Evolutionary conservation across 1,140 invertebrate genomes (phyloP), one percentile per base, ranked within the genome.

Genomic region (Anagrus nilaparvatae): DNA sequence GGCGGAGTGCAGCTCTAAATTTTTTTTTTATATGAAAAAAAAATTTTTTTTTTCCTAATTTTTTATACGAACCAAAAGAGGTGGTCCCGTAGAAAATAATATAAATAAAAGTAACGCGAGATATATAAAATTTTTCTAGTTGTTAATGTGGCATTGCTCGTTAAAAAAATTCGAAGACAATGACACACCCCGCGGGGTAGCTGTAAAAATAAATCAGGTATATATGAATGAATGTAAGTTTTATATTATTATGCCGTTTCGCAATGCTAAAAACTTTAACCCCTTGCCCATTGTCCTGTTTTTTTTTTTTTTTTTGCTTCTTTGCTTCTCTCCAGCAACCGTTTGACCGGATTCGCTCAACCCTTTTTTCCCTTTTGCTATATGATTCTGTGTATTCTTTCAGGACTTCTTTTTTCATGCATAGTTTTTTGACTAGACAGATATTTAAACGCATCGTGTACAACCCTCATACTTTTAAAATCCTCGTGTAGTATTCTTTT

Each of bases 211-310:
- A 57, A 57, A 54, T 54, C 52, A 47, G 49, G 42, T 47, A 47
- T 42, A 43, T 45, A 46, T 30, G 20, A 34, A 36, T 42, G 46
- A 27, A 46, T 48, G 33, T 5, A 13, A 12, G 10, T 7, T 13
- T 5, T 13, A 19, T 25, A 18, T 23, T 25, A 5, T 14, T 25
- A 32, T 9, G 28, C 40, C 44, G 47, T 52, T 47, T 53, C 43
- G 47, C 52, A 54, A 58, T 58, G 53, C 51, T 53, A 55, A 52
- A 53, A 55, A 55, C 53, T 53, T 57, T 51, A 52, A 48, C 55
- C 51, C 53, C 40, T 29, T 46, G 45, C 29, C 38, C 51, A 55
- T 55, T 58, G 52, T 55, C 53, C 48, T 40, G 53, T 38, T 51
- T 55, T 53, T 55, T 52, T 53, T 43, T 19, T 13, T 31, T 27